Base-by-base conservation (phyloP, 2,888 invertebrate genomes). In the Rhaphigaster nebulosa region DNA sequence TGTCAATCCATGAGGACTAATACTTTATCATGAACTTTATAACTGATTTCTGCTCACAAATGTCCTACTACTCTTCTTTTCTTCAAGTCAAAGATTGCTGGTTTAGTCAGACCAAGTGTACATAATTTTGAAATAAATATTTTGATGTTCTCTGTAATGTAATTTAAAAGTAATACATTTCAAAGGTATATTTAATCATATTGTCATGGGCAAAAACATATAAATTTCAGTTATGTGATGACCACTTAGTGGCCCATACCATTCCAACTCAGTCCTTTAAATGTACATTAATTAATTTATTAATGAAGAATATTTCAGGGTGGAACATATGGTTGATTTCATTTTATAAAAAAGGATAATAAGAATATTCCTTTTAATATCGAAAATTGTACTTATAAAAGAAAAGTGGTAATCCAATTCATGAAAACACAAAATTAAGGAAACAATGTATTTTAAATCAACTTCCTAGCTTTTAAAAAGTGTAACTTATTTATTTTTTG, bases 401-500 rank as follows among this genome's bases (percentile, higher is more conserved):
- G 23, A 76, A 76, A 76, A 76, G 6, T 76, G 70, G 70, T 76
- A 8, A 76, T 38, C 4, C 70, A 76, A 38, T 38, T 76, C 20
- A 76, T 38, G 70, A 76, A 76, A 76, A 76, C 70, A 76, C 70
- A 76, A 76, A 76, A 76, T 20, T 76, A 76, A 65, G 38, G 38
- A 76, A 76, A 76, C 38, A 38, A 76, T 76, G 38, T 76, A 76
- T 76, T 76, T 76, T 34, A 76, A 38, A 76, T 76, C 34, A 76
- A 76, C 70, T 76, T 76, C 20, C 65, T 65, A 65, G 29, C 18
- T 76, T 76, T 76, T 56, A 8, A 65, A 65, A 65, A 29, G 34
- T 76, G 18, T 76, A 76, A 38, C 34, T 76, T 38, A 76, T 76
- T 76, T 38, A 76, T 38, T 76, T 76, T 38, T 38, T 76, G 8